Evolutionary conservation across 2,113 vertebrate species (phyloP).

Genomic region (Psammodynastes pulverulentus): DNA sequence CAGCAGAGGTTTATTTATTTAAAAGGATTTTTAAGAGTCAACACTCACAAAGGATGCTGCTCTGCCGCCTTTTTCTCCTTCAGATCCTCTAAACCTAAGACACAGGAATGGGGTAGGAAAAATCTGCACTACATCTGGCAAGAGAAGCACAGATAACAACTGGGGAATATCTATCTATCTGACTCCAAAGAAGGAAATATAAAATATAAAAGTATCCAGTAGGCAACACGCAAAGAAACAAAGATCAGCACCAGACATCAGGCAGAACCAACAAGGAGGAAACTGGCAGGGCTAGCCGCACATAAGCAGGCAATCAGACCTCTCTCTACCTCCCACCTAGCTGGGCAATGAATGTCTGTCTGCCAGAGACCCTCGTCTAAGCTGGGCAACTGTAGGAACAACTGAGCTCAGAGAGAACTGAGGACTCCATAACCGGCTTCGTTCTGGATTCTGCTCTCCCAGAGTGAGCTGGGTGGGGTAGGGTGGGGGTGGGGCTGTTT

Average conservation of each 20-base stretch:
- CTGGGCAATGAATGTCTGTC: not conserved
- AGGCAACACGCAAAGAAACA: not conserved
- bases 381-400: too few relatives aligned
- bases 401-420: not conserved
- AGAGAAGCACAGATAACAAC: not conserved
- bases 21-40: not conserved
- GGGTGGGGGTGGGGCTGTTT: not conserved
- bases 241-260: not conserved
- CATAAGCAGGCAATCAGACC: not conserved
- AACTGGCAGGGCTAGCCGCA: not conserved
- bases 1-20: not conserved
- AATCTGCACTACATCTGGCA: not conserved
- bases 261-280: not conserved
- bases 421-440: too few relatives aligned
- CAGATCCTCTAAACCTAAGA: not conserved
- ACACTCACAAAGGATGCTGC: not conserved
- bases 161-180: not conserved
- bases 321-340: not conserved
- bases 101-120: not conserved
- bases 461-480: not conserved
- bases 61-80: not conserved
- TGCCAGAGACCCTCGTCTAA: too few relatives aligned
- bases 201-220: not conserved
- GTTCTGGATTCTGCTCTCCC: not conserved
- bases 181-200: not conserved